Evolutionary conservation across 1,140 invertebrate species (phyloP), one percentile per base, ranked within the genome.

Genomic region (Ectropis grisescens): DNA sequence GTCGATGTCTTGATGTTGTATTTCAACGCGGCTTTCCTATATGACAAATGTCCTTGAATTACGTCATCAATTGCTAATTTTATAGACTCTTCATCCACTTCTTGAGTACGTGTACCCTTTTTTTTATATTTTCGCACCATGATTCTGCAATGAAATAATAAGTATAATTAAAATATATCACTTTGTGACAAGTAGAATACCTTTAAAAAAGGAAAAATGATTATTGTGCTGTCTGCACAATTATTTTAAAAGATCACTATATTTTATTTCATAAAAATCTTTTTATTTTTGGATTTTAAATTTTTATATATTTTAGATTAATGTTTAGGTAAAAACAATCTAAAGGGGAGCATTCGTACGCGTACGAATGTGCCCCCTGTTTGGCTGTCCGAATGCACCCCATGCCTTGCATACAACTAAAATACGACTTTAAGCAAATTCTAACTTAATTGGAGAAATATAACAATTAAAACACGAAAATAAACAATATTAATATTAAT

Each of bases 101-200:
- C 29, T 29, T 29, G 29, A 15, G 13, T 29, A 29, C 29, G 29
- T 13, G 13, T 29, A 7, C 29, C 29, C 29, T 29, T 29, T 29
- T 29, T 29, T 29, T 29, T 29, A 29, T 29, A 29, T 29, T 29
- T 29, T 14, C 29, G 29, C 13, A 29, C 29, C 29, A 29, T 29
- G 29, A 29, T 29, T 29, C 29, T 29, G 13, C 29, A 29, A 29
- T 15, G n/a, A 29, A 29, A 29, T 15, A 9, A 14, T 29, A 29
- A 15, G 13, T 29, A 9, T 29, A 15, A 29, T 10, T 25, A 41
- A 36, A 33, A 19, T 13, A 69, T 94, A 5, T 85, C 86, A 12
- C 64, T 94, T 24, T 69, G 92, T 23, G 84, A 85, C 13, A 29
- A 29, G 2, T 13, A 14, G 3, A 29, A 29, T 14, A 29, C 29